These are phyloP conservation scores for Cranoglanis bouderius DNA, from an alignment of 2,113 vertebrate genomes.

Conservation along the genomic window DNA sequence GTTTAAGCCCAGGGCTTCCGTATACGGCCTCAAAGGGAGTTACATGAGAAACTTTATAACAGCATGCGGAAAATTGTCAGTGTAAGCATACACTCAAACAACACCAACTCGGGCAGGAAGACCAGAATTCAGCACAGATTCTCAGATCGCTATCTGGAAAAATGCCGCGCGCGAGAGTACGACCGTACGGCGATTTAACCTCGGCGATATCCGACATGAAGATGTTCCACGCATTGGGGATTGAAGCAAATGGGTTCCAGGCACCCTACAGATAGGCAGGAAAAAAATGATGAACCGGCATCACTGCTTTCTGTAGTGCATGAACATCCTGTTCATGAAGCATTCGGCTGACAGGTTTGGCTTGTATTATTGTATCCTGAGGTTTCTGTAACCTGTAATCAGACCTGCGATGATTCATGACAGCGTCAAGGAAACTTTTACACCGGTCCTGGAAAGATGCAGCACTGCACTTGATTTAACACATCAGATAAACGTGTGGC, in stretches of 20 bases:
- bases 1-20: conserved; percentile 10
- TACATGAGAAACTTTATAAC: conserved; percentile 15
- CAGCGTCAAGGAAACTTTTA: background rate
- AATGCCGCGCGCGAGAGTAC: background rate
- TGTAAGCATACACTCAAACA: background rate
- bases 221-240: background rate
- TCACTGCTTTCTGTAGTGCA: background rate
- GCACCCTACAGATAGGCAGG: background rate
- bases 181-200: background rate
- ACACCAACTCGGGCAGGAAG: too few relatives aligned
- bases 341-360: conserved; percentile 31
- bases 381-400: conserved; percentile 10
- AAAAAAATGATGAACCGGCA: background rate
- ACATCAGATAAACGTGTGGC: background rate
- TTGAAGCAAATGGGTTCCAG: conserved; percentile 35
- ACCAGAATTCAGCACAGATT: background rate
- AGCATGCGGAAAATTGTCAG: background rate
- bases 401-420: conserved; percentile 6
- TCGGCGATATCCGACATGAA: conserved; percentile 32
- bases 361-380: background rate
- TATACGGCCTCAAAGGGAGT: background rate
- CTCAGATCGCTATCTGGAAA: background rate
- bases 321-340: conserved; percentile 11
- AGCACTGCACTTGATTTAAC: background rate
- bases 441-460: background rate